These are phyloP conservation scores for Microplitis mediator DNA, from an alignment of 1,140 invertebrate species.

Conservation along the genomic window DNA sequence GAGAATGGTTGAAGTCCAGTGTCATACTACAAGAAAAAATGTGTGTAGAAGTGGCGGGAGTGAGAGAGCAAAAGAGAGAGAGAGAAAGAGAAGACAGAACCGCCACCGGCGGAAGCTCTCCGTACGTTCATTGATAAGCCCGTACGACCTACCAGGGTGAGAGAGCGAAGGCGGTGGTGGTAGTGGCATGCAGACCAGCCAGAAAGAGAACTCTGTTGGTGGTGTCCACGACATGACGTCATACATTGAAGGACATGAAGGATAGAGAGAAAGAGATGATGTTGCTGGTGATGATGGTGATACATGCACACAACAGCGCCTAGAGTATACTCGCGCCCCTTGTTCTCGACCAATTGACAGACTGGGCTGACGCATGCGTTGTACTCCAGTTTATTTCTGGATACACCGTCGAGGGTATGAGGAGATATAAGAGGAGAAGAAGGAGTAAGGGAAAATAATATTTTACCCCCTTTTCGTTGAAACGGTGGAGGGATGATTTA, in stretches of 20 bases:
- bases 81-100: conserved; percentile 1
- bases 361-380: background rate
- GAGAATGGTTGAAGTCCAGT: conserved; percentile 15
- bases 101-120: conserved; percentile 16
- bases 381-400: conserved; percentile 1
- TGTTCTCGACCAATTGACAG: conserved; percentile 1
- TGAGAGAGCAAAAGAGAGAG: conserved; percentile 15
- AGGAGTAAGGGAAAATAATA: too few relatives aligned
- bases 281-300: background rate
- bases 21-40: background rate
- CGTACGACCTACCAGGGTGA: conserved; percentile 27
- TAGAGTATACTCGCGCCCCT: conserved; percentile 4
- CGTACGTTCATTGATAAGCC: conserved; percentile 39
- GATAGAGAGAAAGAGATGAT: background rate
- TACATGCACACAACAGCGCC: too few relatives aligned
- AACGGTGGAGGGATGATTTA: background rate
- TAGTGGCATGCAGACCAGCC: background rate
- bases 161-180: background rate
- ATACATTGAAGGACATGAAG: background rate
- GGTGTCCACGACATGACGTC: conserved; percentile 14
- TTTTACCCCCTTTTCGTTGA: too few relatives aligned
- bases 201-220: conserved; percentile 5
- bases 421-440: background rate
- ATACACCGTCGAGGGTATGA: background rate
- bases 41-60: conserved; percentile 11